A percentile compares a stretch with the other conserved stretches of the same genome.
These are phyloP conservation scores for Nephila pilipes DNA, from an alignment of 1,140 invertebrate species.

Conservation along the genomic window DNA sequence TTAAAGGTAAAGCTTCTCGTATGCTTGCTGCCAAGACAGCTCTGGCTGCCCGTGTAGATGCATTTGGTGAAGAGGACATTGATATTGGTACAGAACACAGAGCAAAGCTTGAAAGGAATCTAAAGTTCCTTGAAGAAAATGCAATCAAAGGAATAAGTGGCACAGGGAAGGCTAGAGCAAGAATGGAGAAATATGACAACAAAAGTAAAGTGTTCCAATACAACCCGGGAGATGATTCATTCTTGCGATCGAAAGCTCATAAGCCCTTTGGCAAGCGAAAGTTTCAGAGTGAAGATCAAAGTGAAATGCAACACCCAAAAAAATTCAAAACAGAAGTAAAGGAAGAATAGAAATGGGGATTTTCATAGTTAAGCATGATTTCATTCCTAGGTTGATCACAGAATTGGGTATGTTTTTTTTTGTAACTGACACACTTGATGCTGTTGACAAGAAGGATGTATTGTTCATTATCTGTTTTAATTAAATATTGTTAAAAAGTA, in stretches of 20 bases:
- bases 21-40: slow-evolving; percentile 98
- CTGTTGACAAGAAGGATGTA: too few relatives aligned
- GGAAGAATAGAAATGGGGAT: not conserved
- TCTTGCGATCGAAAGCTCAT: slow-evolving; percentile 79
- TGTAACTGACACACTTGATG: too few relatives aligned
- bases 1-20: slow-evolving; percentile 96
- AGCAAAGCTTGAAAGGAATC: slow-evolving; percentile 90
- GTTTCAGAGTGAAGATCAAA: slow-evolving; percentile 79
- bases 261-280: slow-evolving; percentile 79
- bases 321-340: slow-evolving; percentile 62
- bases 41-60: slow-evolving; percentile 96
- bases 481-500: too few relatives aligned
- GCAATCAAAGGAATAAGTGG: slow-evolving; percentile 90
- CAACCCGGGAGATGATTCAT: slow-evolving; percentile 82
- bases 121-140: slow-evolving; percentile 92
- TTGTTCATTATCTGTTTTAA: too few relatives aligned
- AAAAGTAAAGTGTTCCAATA: slow-evolving; percentile 84
- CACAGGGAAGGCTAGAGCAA: slow-evolving; percentile 89
- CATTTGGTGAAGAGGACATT: slow-evolving; percentile 91
- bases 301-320: slow-evolving; percentile 59
- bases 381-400: too few relatives aligned
- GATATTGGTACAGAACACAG: slow-evolving; percentile 93
- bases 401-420: too few relatives aligned
- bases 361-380: not conserved
- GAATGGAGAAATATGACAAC: slow-evolving; percentile 94